A percentile compares a stretch with the other conserved stretches of the same genome.
These are phyloP conservation scores for Mythimna impura DNA, from an alignment of 2,888 invertebrate species.

Conservation along the genomic window DNA sequence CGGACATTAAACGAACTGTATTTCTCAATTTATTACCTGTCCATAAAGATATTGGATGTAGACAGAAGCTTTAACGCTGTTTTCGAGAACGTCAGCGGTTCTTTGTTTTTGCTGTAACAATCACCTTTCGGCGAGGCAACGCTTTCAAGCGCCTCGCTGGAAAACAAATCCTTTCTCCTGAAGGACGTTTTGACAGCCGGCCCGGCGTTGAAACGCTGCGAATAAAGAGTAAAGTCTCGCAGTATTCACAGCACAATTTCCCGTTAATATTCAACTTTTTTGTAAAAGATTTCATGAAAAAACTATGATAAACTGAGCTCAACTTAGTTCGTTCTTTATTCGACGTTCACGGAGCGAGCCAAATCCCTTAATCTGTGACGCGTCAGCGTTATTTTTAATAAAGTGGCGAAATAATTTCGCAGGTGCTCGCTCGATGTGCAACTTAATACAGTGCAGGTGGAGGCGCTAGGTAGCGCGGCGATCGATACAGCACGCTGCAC, in stretches of 20 bases:
- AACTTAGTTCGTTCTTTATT: slow-evolving; percentile 36
- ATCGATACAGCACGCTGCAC: slow-evolving; percentile 65
- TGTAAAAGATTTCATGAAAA: slow-evolving; percentile 17
- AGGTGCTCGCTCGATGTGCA: slow-evolving; percentile 49
- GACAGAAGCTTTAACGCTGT: slow-evolving; percentile 46
- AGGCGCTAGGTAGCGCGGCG: slow-evolving; percentile 28
- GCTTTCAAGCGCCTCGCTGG: slow-evolving; percentile 45
- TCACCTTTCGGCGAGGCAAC: slow-evolving; percentile 46
- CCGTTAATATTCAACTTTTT: slow-evolving; percentile 25
- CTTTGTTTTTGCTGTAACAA: slow-evolving; percentile 58
- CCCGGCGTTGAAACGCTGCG: slow-evolving; percentile 32
- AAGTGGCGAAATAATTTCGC: slow-evolving; percentile 44
- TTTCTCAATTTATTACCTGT: slow-evolving; percentile 42
- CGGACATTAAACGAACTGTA: slow-evolving; percentile 12
- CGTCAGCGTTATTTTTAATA: slow-evolving; percentile 54
- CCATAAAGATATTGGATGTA: slow-evolving; percentile 43
- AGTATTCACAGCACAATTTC: slow-evolving; percentile 23
- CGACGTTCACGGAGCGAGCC: slow-evolving; percentile 18
- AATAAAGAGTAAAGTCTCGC: slow-evolving; percentile 34
- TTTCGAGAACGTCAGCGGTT: slow-evolving; percentile 38
- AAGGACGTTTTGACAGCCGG: slow-evolving; percentile 57
- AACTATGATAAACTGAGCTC: slow-evolving; percentile 40
- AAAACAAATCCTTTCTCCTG: slow-evolving; percentile 53
- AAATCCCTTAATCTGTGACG: slow-evolving; percentile 49
- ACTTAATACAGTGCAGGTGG: slow-evolving; percentile 63